Evolutionary conservation across 2,888 invertebrate genomes (phyloP).

Genomic region (Morpho deidamia): DNA sequence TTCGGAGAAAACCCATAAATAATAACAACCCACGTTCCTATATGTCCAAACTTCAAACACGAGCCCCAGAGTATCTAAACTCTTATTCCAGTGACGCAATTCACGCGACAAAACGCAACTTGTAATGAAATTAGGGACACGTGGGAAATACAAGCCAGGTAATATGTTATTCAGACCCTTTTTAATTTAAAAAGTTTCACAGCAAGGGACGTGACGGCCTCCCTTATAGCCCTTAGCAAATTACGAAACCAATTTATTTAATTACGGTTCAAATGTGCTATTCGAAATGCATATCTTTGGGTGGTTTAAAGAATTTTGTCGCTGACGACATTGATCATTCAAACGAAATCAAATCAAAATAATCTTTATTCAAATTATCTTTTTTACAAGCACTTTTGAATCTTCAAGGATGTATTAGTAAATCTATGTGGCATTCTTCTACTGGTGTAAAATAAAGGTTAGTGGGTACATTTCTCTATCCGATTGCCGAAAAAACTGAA

Average conservation of each 20-base stretch:
- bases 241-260: constrained; percentile 2
- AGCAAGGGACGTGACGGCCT: constrained; percentile 3
- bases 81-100: constrained; percentile 12
- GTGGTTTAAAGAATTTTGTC: too few relatives aligned
- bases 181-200: constrained; percentile 18
- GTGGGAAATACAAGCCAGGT: constrained; percentile 20
- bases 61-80: not conserved
- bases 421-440: too few relatives aligned
- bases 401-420: too few relatives aligned
- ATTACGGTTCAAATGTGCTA: not conserved
- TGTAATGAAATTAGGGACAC: constrained; percentile 25
- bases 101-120: constrained; percentile 21
- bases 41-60: constrained; percentile 1
- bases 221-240: constrained; percentile 5
- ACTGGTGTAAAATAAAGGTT: too few relatives aligned
- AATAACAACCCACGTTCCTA: not conserved
- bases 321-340: too few relatives aligned
- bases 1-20: too few relatives aligned
- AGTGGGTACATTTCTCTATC: too few relatives aligned
- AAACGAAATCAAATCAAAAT: too few relatives aligned
- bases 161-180: constrained; percentile 22
- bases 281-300: not conserved
- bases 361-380: too few relatives aligned
- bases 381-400: too few relatives aligned
- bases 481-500: too few relatives aligned